Evolutionary conservation across 1,140 invertebrate genomes (phyloP), one percentile per base, ranked within the genome.

Genomic region (Drosophila oshimai): DNA sequence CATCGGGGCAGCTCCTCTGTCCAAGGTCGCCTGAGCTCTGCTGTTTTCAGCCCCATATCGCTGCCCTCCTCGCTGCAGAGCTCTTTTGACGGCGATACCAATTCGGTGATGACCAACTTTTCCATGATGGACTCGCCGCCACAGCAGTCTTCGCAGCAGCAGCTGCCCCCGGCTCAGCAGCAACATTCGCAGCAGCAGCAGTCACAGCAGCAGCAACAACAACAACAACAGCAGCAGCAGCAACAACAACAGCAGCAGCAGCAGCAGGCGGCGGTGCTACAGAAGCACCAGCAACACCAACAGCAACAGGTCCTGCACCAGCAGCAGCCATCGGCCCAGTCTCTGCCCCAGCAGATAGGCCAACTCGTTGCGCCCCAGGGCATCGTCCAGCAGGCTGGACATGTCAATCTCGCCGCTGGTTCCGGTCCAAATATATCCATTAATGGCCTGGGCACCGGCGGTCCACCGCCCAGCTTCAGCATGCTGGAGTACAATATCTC

Each of bases 401-500:
- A 87, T 60, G 80, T 86, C 12, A 84, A 71, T 34, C 53, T 86
- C 2, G 80, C 68, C 49, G 41, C 77, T 9, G 78, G 61, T n/a
- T 50, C 53, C 13, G 45, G 62, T 6, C 26, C 58, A 7, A 83
- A 50, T 17, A 61, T 77, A 29, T 28, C 49, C 10, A 54, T 72
- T 10, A 77, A 70, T n/a, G 54, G 49, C 10, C 60, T 80, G 54
- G 55, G 46, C 9, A 55, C 53, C 15, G 61, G 44, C 18, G 69
- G 72, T n/a, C 78, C 71, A 9, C 77, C 80, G 9, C 60, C 78
- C 1, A 69, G 69, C 4, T 90, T 90, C 12, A 96, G 95, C 76
- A 96, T 96, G 91, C 95, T 95, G 39, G 96, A 96, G 89, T 97
- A 96, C 81, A 96, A 96, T 92, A 91, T 96, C 57, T 95, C 95